Evolutionary conservation across 2,888 invertebrate genomes (phyloP), one percentile per base, ranked within the genome.

Genomic region (Corythucha ciliata): DNA sequence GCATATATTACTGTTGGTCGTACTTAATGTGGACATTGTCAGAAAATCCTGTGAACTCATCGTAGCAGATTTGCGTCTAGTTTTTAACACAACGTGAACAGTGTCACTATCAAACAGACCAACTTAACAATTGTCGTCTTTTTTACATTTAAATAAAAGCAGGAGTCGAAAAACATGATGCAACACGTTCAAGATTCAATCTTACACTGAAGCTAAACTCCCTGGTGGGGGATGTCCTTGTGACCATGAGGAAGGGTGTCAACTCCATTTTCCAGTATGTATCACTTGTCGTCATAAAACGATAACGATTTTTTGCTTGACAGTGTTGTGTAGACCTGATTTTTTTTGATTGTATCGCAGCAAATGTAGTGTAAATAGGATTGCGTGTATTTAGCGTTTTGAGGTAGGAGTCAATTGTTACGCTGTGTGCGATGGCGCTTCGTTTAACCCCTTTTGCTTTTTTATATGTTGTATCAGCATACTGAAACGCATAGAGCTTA

Each of bases 401-500:
- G n/a, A 27, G 21, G 27, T 27, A 50, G 25, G 29, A 32, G 8
- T 50, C 14, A 33, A 50, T 22, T 5, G 18, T 21, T 14, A 50
- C 22, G 8, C 21, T 27, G 10, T 33, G 26, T 14, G 21, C 21
- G 12, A 50, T 44, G 12, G 42, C 50, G 12, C 21, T 42, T 44
- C 12, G 41, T 12, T 44, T 29, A 12, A 50, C 34, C 14, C 50
- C 50, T 29, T 50, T 50, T 7, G 34, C 55, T 34, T 61, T 59
- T 41, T 61, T 62, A 4, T 55, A 36, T 14, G 33, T 26, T 12
- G 48, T 40, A 42, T 53, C 53, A 7, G 48, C 58, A 25, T 52
- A 29, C 3, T 44, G 12, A 7, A 50, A 10, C 22, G 42, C 44
- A 44, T 65, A 64, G 56, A 62, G 55, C 55, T 64, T 64, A n/a